Evolutionary conservation across 2,113 vertebrate species (phyloP).

Genomic region (Thalassarche chlororhynchos): DNA sequence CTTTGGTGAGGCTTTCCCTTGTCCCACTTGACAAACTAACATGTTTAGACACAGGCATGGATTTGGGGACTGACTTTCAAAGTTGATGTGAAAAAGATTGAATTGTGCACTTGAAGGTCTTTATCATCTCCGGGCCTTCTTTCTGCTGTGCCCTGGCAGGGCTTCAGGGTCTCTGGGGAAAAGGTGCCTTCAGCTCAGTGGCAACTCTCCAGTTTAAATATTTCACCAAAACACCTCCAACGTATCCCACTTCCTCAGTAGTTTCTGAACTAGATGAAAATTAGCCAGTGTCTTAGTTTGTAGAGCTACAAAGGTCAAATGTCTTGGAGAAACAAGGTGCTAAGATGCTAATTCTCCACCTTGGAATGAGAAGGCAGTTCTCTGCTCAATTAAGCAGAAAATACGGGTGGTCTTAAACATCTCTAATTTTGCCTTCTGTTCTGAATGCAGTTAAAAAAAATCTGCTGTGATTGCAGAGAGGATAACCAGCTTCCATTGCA

Average conservation of each 20-base stretch:
- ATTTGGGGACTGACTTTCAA: not conserved
- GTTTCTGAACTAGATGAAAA: conserved; percentile 26
- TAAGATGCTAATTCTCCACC: conserved; percentile 33
- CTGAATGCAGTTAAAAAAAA: not conserved
- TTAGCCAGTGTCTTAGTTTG: conserved; percentile 11
- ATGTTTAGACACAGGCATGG: accelerated
- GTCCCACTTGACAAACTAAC: not conserved
- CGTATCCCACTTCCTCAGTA: not conserved
- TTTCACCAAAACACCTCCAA: not conserved
- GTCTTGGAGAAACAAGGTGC: conserved; percentile 21
- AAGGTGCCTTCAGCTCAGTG: not conserved
- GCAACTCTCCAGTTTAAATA: not conserved
- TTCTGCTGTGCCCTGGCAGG: accelerated
- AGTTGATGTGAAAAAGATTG: not conserved
- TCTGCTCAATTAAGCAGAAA: conserved; percentile 16
- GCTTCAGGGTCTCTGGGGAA: not conserved
- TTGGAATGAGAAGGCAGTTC: not conserved
- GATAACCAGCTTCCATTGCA: not conserved
- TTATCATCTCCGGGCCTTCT: not conserved
- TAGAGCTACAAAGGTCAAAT: conserved; percentile 22
- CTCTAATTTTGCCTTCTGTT: not conserved
- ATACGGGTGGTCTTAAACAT: conserved; percentile 17
- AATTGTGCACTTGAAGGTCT: not conserved
- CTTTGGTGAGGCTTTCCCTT: not conserved
- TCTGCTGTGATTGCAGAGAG: not conserved